Conservation (phyloP, 2,888 invertebrate genomes). For the Bedellia somnulentella region DNA sequence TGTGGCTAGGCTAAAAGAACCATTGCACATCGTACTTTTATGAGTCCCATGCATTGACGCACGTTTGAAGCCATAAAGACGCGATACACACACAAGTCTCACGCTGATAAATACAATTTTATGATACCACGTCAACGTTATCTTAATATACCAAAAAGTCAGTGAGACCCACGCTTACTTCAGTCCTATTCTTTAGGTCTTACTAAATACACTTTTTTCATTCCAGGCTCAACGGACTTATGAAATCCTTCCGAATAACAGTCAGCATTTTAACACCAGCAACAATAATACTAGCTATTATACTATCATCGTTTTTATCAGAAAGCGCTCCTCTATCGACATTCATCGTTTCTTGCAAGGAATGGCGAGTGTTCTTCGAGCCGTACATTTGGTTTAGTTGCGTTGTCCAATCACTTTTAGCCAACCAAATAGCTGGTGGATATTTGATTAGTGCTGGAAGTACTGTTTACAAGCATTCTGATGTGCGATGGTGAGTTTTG, state of each 20-base stretch:
- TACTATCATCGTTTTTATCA: constrained; percentile 36
- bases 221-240: constrained; percentile 52
- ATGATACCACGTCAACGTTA: too few species aligned
- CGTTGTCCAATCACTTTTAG: constrained; percentile 65
- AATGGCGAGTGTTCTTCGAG: constrained; percentile 32
- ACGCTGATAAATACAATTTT: too few species aligned
- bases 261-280: constrained; percentile 33
- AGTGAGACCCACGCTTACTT: too few species aligned
- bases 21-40: too few species aligned
- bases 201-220: too few species aligned
- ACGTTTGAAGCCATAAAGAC: too few species aligned
- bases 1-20: too few species aligned
- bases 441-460: constrained; percentile 66
- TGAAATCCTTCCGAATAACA: constrained; percentile 48
- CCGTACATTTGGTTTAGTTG: constrained; percentile 65
- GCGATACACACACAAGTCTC: too few species aligned
- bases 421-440: constrained; percentile 66
- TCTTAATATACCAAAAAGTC: too few species aligned
- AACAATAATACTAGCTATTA: constrained; percentile 28
- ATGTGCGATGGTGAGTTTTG: constrained; percentile 66
- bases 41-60: too few species aligned
- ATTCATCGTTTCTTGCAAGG: constrained; percentile 38
- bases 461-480: constrained; percentile 63
- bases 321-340: constrained; percentile 23
- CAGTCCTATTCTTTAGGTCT: too few species aligned